phyloP scores from a whole-genome alignment of 2,888 invertebrate species.

The Metacarcinus magister region DNA sequence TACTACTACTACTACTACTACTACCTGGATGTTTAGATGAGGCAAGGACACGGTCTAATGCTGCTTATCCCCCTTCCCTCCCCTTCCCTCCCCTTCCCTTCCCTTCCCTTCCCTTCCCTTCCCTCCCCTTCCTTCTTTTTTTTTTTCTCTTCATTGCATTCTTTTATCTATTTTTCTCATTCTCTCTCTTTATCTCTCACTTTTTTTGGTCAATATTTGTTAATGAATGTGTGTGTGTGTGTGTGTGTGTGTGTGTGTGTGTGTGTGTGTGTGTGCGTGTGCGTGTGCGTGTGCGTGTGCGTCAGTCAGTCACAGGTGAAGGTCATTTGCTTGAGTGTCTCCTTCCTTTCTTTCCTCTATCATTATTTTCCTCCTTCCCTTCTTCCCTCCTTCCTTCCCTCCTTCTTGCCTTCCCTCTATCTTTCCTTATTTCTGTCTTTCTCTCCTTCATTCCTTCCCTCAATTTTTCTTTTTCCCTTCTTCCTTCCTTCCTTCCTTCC shows the following conservation, averaged over 20 bases:
- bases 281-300: slow-evolving; percentile 46
- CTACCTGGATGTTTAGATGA: neutral
- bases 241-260: slow-evolving; percentile 21
- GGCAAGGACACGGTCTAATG: neutral
- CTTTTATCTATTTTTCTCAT: neutral
- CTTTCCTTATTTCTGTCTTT: neutral
- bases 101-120: neutral
- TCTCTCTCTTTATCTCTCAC: too few species aligned
- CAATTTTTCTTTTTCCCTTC: neutral
- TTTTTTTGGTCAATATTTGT: too few species aligned
- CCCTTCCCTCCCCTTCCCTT: neutral
- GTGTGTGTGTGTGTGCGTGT: slow-evolving; percentile 35
- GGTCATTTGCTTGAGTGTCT: too few species aligned
- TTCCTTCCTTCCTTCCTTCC: neutral
- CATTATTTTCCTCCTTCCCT: neutral
- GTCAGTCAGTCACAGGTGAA: neutral
- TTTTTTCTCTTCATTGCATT: neutral
- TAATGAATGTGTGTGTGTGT: too few species aligned
- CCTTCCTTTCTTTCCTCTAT: too few species aligned
- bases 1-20: neutral
- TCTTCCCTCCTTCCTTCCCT: neutral
- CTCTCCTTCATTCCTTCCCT: neutral
- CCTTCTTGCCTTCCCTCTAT: neutral
- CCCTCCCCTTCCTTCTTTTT: neutral
- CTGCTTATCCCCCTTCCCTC: neutral